Percentiles rank a stretch among this genome's conserved stretches.
These are phyloP conservation scores for Heliconius erato DNA, from an alignment of 2,888 invertebrate species.

Conservation along the genomic window DNA sequence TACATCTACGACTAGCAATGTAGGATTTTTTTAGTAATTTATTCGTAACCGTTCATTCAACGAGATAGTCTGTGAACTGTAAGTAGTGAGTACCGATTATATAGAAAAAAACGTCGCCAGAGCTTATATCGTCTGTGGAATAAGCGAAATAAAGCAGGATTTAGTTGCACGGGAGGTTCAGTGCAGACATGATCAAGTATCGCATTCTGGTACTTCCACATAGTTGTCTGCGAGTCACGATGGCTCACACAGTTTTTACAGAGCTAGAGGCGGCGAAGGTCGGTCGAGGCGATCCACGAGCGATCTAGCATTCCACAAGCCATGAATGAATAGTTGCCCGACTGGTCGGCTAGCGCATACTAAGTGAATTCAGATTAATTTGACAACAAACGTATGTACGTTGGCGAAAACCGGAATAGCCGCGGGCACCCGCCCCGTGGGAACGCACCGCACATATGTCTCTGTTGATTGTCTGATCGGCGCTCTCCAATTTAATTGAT, in stretches of 20 bases:
- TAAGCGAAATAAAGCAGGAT: conserved; percentile 58
- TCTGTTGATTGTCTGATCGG: conserved; percentile 70
- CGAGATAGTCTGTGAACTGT: conserved; percentile 50
- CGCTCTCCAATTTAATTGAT: conserved; percentile 50
- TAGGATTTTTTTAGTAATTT: conserved; percentile 53
- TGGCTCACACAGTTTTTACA: conserved; percentile 60
- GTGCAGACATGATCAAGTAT: conserved; percentile 52
- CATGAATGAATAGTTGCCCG: conserved; percentile 84
- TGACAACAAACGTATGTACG: conserved; percentile 84
- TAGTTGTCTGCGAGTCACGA: conserved; percentile 68
- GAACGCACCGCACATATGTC: conserved; percentile 77
- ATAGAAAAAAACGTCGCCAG: conserved; percentile 54
- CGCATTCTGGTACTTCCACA: conserved; percentile 67
- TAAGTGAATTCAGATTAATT: conserved; percentile 83
- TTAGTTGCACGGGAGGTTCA: conserved; percentile 61
- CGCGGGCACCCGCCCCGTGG: conserved; percentile 77
- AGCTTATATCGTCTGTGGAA: conserved; percentile 50
- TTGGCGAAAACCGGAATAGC: conserved; percentile 82
- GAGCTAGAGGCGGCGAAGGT: conserved; percentile 67
- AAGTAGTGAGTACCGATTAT: conserved; percentile 34
- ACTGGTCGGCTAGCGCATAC: conserved; percentile 80
- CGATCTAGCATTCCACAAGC: conserved; percentile 82
- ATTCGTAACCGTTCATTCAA: conserved; percentile 56
- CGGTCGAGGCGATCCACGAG: conserved; percentile 80
- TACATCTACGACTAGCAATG: conserved; percentile 49